phyloP scores from a whole-genome alignment of 2,797 vertebrate genomes.

The Pristis pectinata region DNA sequence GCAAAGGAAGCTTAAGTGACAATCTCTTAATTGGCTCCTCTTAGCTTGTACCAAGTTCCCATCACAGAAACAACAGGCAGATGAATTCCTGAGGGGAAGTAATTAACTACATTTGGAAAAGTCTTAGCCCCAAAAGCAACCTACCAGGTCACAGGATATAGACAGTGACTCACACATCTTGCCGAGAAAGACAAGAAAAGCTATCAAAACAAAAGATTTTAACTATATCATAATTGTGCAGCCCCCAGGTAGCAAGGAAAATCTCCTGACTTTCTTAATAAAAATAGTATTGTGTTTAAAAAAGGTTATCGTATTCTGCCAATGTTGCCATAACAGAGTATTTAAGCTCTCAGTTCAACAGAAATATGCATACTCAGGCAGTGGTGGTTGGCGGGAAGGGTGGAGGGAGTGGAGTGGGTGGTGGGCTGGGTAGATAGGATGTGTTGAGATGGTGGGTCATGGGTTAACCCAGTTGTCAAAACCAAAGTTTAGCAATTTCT shows the following conservation, averaged over 20 bases:
- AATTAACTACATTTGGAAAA: constrained; percentile 2
- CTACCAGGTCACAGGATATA: constrained; percentile 16
- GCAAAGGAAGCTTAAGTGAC: neutral
- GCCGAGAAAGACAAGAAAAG: neutral
- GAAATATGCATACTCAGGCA: neutral
- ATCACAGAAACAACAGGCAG: neutral
- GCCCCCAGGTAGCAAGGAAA: neutral
- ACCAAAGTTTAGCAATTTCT: no score
- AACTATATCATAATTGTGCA: constrained; percentile 1
- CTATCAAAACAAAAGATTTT: constrained; percentile 21
- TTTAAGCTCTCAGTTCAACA: neutral
- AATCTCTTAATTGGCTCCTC: neutral
- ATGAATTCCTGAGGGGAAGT: neutral
- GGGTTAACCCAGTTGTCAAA: no score
- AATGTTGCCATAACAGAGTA: neutral
- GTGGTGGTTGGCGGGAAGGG: no score
- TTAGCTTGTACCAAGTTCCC: neutral
- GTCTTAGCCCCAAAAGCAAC: neutral
- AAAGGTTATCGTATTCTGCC: constrained; percentile 11
- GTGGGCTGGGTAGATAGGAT: no score
- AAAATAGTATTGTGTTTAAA: neutral
- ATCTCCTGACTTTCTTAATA: neutral
- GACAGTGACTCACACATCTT: constrained; percentile 28
- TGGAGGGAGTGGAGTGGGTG: no score
- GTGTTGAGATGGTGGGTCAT: neutral